Conservation (phyloP, 2,888 invertebrate species). For the Luperina testacea region DNA sequence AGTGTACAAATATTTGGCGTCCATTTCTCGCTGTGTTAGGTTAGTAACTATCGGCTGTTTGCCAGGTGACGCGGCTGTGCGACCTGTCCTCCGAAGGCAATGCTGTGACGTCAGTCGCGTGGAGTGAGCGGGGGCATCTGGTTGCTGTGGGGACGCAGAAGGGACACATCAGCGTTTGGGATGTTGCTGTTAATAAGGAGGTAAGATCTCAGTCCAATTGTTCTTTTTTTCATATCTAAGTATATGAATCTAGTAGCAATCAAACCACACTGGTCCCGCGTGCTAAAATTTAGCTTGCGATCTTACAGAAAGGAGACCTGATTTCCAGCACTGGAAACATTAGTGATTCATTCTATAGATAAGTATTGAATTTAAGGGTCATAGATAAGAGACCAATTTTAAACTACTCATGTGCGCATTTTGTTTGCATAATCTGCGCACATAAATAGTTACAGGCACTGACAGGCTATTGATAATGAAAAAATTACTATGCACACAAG, state of each 20-base stretch:
- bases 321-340: neutral
- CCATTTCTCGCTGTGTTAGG: constrained; percentile 47
- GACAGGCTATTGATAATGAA: neutral
- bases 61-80: constrained; percentile 96
- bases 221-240: neutral
- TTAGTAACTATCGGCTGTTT: constrained; percentile 46
- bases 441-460: no score
- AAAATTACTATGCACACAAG: neutral
- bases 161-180: constrained; percentile 99
- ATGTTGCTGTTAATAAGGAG: constrained; percentile 97
- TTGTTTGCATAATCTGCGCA: neutral
- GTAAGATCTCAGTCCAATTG: constrained; percentile 72
- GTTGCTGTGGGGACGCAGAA: constrained; percentile 99
- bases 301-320: neutral
- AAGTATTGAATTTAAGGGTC: neutral
- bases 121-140: constrained; percentile 99
- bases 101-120: constrained; percentile 99
- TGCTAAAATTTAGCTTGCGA: neutral
- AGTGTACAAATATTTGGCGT: constrained; percentile 49
- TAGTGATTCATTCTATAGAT: neutral
- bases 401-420: neutral
- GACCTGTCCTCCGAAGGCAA: constrained; percentile 98
- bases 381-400: neutral
- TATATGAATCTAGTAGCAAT: neutral
- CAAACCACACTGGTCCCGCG: neutral